Percentiles rank a stretch among this genome's conserved stretches.
phyloP scores from a whole-genome alignment of 35 echinoderm and acorn worm species.

The Ptychodera flava region DNA sequence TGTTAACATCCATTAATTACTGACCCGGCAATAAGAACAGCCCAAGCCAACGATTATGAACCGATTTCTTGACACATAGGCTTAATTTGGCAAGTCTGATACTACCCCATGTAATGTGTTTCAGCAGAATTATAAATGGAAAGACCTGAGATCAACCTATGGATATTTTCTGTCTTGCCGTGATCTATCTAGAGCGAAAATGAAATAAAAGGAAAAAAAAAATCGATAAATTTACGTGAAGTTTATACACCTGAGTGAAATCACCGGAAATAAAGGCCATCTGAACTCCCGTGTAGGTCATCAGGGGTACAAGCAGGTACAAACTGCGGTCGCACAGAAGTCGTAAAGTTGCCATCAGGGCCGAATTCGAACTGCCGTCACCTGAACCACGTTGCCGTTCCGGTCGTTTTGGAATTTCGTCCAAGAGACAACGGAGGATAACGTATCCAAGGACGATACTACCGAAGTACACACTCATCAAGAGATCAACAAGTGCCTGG shows the following conservation, averaged over 20 bases:
- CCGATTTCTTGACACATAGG: no score
- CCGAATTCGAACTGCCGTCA: background rate
- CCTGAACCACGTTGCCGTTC: background rate
- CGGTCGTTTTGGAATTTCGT: background rate
- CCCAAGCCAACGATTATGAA: no score
- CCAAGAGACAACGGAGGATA: background rate
- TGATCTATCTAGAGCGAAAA: no score
- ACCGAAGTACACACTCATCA: background rate
- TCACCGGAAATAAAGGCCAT: slow-evolving; percentile 51
- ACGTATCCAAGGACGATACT: background rate
- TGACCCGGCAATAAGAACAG: no score
- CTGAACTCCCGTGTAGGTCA: slow-evolving; percentile 37
- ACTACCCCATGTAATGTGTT: no score
- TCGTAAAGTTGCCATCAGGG: slow-evolving; percentile 11
- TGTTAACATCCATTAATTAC: no score
- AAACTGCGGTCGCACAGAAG: slow-evolving; percentile 18
- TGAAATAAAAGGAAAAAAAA: no score
- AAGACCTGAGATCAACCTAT: no score
- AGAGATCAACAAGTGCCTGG: background rate
- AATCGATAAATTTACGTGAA: no score
- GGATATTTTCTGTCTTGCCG: no score
- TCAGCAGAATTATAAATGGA: no score
- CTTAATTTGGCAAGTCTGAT: no score
- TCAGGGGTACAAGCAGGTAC: slow-evolving; percentile 41
- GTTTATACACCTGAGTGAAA: slow-evolving; percentile 51